Evolutionary conservation across 2,113 vertebrate genomes (phyloP).

Genomic region (Sinocyclocheilus maitianheensis): DNA sequence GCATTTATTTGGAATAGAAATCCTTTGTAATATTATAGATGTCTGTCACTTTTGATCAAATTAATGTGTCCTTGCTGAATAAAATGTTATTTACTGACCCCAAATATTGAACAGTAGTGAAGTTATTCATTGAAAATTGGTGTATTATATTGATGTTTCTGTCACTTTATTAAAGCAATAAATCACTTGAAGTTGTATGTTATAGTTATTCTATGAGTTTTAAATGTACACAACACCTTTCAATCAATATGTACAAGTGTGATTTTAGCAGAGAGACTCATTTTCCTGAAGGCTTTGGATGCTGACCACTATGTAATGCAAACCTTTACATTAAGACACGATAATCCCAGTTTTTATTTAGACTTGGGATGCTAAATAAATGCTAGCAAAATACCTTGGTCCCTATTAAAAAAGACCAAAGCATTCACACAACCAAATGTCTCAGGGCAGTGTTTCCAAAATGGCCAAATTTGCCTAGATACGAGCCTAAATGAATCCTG

Average conservation of each 20-base stretch:
- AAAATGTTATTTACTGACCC: neutral
- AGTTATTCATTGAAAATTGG: neutral
- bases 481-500: neutral
- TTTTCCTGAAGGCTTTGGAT: constrained; percentile 10
- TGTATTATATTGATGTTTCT: neutral
- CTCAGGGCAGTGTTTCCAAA: neutral
- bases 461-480: neutral
- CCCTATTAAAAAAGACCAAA: neutral
- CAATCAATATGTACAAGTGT: no score
- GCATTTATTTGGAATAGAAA: no score
- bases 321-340: constrained; percentile 11
- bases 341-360: constrained; percentile 28
- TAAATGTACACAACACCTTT: no score
- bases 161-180: neutral
- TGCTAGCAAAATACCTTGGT: neutral
- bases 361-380: neutral
- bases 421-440: neutral
- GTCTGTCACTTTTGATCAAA: neutral
- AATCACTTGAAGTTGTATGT: neutral
- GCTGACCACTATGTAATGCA: neutral
- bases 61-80: neutral
- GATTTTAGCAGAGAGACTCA: neutral
- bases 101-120: neutral
- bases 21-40: neutral
- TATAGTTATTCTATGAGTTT: neutral